Base-by-base conservation (phyloP, 2,113 vertebrate genomes). In the Cyrtonyx montezumae region DNA sequence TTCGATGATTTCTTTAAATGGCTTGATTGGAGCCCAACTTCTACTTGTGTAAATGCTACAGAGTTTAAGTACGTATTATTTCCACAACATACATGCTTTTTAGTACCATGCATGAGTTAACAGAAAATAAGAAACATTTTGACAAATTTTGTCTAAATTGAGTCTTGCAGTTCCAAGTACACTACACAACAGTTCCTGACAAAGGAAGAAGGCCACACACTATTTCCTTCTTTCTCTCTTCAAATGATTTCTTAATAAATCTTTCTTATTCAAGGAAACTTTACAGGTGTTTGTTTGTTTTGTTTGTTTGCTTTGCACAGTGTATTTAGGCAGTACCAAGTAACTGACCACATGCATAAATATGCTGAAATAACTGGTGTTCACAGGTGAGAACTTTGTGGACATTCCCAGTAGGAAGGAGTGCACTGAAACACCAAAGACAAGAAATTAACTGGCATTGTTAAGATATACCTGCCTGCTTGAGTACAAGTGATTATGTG, bases 321-420 rank as follows among this genome's bases (percentile, higher is more conserved):
- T 17, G 7, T 34, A 30, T 43, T 4, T 4, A 4, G 59, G 19
- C 17, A 32, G 5, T 75, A 42, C 9, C 26, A 22, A 26, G 5
- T 37, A 59, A 70, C 9, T 56, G 5, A 9, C 13, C 14, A 61
- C 7, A n/a, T 10, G 34, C 6, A 32, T 0, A 1, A 59, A 68
- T 4, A 5, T 37, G 20, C 36, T n/a, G 62, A 78, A 79, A 42
- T n/a, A 11, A 14, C 34, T 23, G 8, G 18, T 61, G 34, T 17
- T 15, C 30, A 40, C 55, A 36, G 6, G 9, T 25, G 69, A 30
- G 37, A 73, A 20, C 40, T 22, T n/a, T 65, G n/a, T 0, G 1
- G 26, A 13, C 6, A n/a, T 4, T 26, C 61, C 61, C 20, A 49
- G 19, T 28, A 32, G 34, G 28, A 63, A 43, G 23, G 5, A 20